These are phyloP conservation scores for Denticeps clupeoides DNA, from an alignment of 2,797 vertebrate genomes.

Conservation along the genomic window DNA sequence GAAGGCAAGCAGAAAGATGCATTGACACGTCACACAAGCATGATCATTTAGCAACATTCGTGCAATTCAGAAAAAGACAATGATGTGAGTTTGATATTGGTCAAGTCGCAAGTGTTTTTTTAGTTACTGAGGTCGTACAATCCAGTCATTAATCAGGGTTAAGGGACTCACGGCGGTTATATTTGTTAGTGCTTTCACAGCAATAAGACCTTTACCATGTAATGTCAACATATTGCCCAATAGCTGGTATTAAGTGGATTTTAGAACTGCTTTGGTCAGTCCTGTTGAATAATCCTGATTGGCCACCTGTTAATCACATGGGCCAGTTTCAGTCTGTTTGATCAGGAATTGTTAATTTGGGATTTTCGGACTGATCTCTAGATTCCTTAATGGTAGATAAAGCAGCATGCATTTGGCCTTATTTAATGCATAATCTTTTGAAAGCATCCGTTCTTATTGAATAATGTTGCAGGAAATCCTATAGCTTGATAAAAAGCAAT, in stretches of 20 bases:
- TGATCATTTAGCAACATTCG: no score
- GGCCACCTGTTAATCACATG: constrained; percentile 56
- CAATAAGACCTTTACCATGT: constrained; percentile 55
- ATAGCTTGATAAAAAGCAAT: not conserved
- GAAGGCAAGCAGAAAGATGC: not conserved
- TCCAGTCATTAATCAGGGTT: constrained; percentile 47
- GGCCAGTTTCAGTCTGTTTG: constrained; percentile 42
- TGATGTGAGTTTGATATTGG: no score
- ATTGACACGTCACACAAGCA: not conserved
- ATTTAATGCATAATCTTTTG: constrained; percentile 19
- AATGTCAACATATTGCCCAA: constrained; percentile 58
- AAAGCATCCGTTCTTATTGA: constrained; percentile 16
- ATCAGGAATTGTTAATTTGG: constrained; percentile 7
- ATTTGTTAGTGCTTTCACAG: constrained; percentile 55
- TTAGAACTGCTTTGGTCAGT: constrained; percentile 33
- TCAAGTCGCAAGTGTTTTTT: no score
- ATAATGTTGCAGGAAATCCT: not conserved
- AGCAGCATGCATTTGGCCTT: constrained; percentile 7
- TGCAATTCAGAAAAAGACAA: no score
- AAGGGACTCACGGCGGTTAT: constrained; percentile 52
- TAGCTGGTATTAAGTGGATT: constrained; percentile 60
- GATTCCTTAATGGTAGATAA: constrained; percentile 21
- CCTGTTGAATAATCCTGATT: constrained; percentile 50
- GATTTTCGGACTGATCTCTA: constrained; percentile 21
- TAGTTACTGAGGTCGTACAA: no score